Evolutionary conservation across 1,140 invertebrate species (phyloP).

Genomic region (Hylaeus volcanicus): DNA sequence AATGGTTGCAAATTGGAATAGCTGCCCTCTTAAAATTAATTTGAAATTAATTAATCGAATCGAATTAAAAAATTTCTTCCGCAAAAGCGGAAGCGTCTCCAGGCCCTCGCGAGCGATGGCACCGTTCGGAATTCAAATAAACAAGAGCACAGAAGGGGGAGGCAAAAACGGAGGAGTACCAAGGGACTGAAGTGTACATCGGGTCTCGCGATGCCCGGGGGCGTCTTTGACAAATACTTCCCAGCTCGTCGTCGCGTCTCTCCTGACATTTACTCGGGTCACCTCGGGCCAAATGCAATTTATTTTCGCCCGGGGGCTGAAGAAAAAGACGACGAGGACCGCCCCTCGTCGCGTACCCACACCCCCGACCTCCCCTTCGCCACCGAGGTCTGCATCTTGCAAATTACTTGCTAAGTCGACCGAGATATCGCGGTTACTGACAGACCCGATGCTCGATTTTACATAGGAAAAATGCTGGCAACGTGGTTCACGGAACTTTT

Average conservation of each 20-base stretch:
- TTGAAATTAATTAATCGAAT: background rate
- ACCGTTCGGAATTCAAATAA: conserved; percentile 27
- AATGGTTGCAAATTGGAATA: too few species aligned
- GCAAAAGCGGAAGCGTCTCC: too few species aligned
- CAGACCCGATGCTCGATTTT: conserved; percentile 2
- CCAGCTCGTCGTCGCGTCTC: conserved; percentile 42
- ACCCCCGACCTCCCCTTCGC: too few species aligned
- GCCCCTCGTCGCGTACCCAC: background rate
- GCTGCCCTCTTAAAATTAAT: too few species aligned
- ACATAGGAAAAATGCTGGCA: background rate
- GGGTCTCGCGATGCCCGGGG: conserved; percentile 19
- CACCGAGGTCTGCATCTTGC: conserved; percentile 16
- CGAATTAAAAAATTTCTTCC: background rate
- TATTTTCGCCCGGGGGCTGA: conserved; percentile 31
- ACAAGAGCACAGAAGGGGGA: background rate
- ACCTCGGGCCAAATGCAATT: conserved; percentile 47
- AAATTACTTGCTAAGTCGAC: conserved; percentile 42
- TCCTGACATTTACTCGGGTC: conserved; percentile 49
- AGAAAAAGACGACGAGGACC: conserved; percentile 29
- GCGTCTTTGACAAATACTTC: conserved; percentile 51
- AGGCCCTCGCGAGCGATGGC: too few species aligned
- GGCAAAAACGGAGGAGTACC: background rate
- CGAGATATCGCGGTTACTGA: conserved; percentile 11
- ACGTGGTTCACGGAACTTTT: background rate
- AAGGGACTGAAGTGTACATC: conserved; percentile 39